A percentile compares a stretch with the other conserved stretches of the same genome.
Conservation (phyloP, 2,113 vertebrate species). For the Narcine bancroftii region DNA sequence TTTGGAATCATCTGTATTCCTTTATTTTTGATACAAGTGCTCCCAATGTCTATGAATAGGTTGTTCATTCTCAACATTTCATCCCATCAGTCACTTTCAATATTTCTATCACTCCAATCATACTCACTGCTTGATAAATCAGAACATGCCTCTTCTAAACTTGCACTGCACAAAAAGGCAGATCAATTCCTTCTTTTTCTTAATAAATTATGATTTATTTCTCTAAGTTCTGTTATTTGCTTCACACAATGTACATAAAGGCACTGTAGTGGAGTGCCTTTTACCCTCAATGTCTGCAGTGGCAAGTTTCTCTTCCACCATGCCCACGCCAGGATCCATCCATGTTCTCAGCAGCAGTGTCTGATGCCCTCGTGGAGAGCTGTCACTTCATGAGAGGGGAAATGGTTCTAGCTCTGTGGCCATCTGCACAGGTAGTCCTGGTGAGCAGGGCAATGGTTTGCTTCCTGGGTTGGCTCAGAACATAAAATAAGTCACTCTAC, state of each 20-base stretch:
- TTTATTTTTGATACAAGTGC: neutral
- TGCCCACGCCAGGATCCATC: neutral
- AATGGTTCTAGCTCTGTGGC: neutral
- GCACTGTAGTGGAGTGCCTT: neutral
- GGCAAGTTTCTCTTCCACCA: no score
- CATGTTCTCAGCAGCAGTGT: neutral
- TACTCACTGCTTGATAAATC: neutral
- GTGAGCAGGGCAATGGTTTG: neutral
- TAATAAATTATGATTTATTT: neutral
- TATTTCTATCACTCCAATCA: neutral
- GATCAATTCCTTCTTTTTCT: neutral
- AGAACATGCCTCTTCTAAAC: neutral
- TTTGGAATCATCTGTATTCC: neutral
- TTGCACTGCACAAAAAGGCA: neutral
- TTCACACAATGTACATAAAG: neutral
- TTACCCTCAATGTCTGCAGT: neutral
- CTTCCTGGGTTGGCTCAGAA: neutral
- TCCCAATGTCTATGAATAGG: neutral
- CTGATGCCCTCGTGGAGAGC: neutral
- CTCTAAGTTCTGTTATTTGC: neutral
- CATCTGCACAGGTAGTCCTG: neutral
- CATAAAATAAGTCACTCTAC: neutral
- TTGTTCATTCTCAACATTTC: conserved; percentile 12
- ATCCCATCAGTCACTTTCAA: conserved; percentile 23
- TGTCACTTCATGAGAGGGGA: neutral